phyloP scores from a whole-genome alignment of 2,113 vertebrate species.

The Aramus guarauna region DNA sequence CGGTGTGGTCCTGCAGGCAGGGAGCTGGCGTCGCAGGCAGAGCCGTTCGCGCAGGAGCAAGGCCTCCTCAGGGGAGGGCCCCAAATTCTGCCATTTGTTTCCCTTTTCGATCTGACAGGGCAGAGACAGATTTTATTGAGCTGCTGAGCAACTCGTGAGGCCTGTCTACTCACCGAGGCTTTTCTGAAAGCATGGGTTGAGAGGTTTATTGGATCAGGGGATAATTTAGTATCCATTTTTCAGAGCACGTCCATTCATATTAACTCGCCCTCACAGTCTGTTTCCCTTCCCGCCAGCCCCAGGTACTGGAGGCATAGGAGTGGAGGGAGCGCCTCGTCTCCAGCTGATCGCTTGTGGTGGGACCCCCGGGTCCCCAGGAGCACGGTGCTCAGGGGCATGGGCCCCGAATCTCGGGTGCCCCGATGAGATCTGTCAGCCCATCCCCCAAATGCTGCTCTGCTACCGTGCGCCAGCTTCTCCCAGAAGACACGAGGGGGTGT shows the following conservation, averaged over 20 bases:
- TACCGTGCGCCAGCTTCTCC: not conserved
- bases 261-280: not conserved
- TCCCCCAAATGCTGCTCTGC: not conserved
- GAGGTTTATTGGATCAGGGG: slow-evolving; percentile 17
- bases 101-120: not conserved
- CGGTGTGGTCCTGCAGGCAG: rapidly evolving
- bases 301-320: not conserved
- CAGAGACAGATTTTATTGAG: slow-evolving; percentile 48
- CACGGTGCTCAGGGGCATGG: rapidly evolving
- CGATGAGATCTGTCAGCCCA: not conserved
- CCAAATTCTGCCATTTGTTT: not conserved
- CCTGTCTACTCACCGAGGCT: not conserved
- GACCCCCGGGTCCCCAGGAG: not conserved
- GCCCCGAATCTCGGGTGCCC: no score
- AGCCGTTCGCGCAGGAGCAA: rapidly evolving
- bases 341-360: rapidly evolving
- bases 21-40: not conserved
- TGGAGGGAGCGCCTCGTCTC: not conserved
- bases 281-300: not conserved
- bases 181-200: not conserved
- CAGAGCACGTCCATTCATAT: not conserved
- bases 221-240: slow-evolving; percentile 46
- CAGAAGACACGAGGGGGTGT: not conserved
- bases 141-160: not conserved
- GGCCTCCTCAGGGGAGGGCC: not conserved